Conservation (phyloP, 2,113 vertebrate genomes). For the Vireo altiloquus region DNA sequence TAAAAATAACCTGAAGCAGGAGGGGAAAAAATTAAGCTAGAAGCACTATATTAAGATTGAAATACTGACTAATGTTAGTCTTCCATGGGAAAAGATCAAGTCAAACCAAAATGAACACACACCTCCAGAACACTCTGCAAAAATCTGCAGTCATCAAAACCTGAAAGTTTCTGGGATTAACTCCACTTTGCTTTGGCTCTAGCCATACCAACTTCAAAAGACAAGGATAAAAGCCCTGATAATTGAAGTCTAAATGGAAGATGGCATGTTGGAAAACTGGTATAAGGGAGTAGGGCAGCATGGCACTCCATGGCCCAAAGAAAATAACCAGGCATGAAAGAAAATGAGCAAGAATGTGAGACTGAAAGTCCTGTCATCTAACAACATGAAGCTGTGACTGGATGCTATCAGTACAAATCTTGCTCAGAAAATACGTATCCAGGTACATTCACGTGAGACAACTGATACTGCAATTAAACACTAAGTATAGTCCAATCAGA, state of each 20-base stretch:
- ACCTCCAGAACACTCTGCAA: neutral
- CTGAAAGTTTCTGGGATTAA: neutral
- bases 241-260: neutral
- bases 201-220: neutral
- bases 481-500: neutral
- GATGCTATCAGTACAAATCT: neutral
- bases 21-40: fast-evolving
- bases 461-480: neutral
- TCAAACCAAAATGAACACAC: neutral
- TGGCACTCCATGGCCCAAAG: neutral
- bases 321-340: neutral
- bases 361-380: neutral
- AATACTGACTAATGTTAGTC: neutral
- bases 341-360: neutral
- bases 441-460: neutral
- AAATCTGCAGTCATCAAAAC: neutral
- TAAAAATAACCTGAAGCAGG: neutral
- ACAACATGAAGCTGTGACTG: neutral
- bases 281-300: neutral
- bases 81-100: neutral
- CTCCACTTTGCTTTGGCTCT: neutral
- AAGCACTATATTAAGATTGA: neutral
- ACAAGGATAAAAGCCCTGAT: neutral
- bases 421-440: fast-evolving
- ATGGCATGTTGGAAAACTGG: neutral